Percentiles rank a stretch among this genome's conserved stretches.
These are phyloP conservation scores for Disparrhopalites patrizii DNA, from an alignment of 2,888 invertebrate genomes.

Conservation along the genomic window DNA sequence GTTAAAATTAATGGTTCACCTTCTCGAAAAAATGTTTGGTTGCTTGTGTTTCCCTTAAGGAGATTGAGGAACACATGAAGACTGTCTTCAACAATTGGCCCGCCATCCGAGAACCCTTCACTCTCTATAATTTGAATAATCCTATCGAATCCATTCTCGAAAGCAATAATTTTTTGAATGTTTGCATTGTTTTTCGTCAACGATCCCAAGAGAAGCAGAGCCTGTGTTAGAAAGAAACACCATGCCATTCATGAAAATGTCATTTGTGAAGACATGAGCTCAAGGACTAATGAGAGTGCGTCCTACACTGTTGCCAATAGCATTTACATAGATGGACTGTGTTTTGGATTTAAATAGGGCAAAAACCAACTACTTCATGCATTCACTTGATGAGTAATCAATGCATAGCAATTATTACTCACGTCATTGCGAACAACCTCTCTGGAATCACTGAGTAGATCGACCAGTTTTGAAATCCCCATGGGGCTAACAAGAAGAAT, in stretches of 20 bases:
- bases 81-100: constrained; percentile 98
- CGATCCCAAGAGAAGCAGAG: constrained; percentile 81
- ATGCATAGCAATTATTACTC: constrained; percentile 48
- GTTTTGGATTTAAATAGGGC: too few relatives aligned
- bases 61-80: constrained; percentile 87
- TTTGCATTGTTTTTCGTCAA: constrained; percentile 93
- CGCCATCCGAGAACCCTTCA: constrained; percentile 87
- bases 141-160: constrained; percentile 96
- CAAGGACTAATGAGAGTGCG: too few relatives aligned
- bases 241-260: constrained; percentile 2
- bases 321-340: too few relatives aligned
- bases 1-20: constrained; percentile 51
- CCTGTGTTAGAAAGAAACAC: constrained; percentile 54
- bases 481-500: constrained; percentile 85
- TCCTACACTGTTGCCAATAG: too few relatives aligned
- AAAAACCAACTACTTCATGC: background rate
- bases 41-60: constrained; percentile 90
- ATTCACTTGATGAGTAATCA: background rate
- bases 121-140: constrained; percentile 86
- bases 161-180: constrained; percentile 98
- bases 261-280: background rate
- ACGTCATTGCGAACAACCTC: constrained; percentile 95
- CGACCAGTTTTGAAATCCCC: constrained; percentile 97
- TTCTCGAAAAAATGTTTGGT: constrained; percentile 98
- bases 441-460: constrained; percentile 84